Evolutionary conservation across 2,797 vertebrate species (phyloP).

Genomic region (Enteromius trimaculatus): DNA sequence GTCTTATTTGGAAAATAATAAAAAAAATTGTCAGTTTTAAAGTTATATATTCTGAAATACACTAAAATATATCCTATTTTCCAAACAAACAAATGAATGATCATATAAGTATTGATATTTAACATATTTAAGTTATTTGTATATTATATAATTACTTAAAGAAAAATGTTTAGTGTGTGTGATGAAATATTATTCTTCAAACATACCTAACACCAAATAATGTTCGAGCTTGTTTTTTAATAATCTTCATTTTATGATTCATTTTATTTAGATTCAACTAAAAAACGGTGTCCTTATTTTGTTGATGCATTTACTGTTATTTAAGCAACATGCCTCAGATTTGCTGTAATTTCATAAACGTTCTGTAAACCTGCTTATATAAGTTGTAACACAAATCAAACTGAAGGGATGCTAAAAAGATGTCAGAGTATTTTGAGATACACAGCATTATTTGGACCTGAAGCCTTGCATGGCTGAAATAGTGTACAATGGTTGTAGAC

Average conservation of each 20-base stretch:
- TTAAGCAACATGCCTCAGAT: background rate
- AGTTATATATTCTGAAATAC: background rate
- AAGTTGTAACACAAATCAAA: background rate
- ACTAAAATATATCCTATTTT: too few species aligned
- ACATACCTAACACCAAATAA: background rate
- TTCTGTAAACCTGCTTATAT: background rate
- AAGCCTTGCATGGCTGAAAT: background rate
- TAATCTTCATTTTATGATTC: background rate
- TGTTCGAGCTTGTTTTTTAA: background rate
- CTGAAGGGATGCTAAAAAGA: background rate
- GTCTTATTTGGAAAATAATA: background rate
- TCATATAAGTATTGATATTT: background rate
- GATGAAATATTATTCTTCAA: too few species aligned
- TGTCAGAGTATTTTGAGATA: background rate
- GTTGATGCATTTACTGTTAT: background rate
- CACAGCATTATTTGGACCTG: background rate
- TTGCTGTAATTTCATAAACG: background rate
- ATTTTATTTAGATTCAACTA: background rate
- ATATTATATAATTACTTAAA: background rate
- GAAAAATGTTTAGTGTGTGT: background rate
- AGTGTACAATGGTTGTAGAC: slow-evolving; percentile 13
- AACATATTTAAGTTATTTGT: background rate
- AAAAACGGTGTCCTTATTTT: background rate
- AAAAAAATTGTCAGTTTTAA: background rate
- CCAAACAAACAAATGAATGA: too few species aligned